Evolutionary conservation across 92 coral and sea anemone species (phyloP), one percentile per base, ranked within the genome.

Genomic region (Porites evermanni): DNA sequence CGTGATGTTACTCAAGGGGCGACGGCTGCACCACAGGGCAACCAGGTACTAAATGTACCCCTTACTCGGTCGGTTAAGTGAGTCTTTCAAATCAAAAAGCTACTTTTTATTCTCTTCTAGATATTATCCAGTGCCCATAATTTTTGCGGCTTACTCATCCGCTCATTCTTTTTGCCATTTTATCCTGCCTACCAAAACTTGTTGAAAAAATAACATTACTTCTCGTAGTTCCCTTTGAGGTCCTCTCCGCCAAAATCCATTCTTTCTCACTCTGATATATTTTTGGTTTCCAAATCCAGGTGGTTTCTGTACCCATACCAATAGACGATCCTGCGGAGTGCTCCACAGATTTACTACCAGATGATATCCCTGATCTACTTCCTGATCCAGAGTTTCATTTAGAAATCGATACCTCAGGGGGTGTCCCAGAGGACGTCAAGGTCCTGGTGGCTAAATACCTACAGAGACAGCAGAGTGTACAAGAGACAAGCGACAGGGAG

Each of bases 351-450:
- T 8, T 58, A 17, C 54, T 74, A 23, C 69, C 66, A 1, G 65
- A 23, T 8, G 50, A 14, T 11, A 18, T 21, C 50, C 53, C 87
- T 74, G 87, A 73, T 52, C 67, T 83, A 63, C 51, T 72, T 1
- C 44, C 61, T 23, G 87, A 83, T 74, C 80, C 87, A 14, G 87
- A 83, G 80, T 83, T 83, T 60, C 66, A 83, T 54, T 21, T 83
- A 18, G 80, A 83, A 61, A 74, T 83, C 16, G 80, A 83, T 72
- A 74, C 80, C 6, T 65, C 87, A 26, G 91, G 75, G 6, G 61
- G 88, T 2, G 91, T 92, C 16, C 95, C 95, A 12, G 95, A 91
- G 24, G 93, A 91, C 78, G 94, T 94, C 2, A 92, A 91, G 50
- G 81, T 89, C 54, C 91, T 85, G 12, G 91, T 94, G 64, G 70